phyloP scores from a whole-genome alignment of 64 coral and sea anemone species.

The Stylophora pistillata region DNA sequence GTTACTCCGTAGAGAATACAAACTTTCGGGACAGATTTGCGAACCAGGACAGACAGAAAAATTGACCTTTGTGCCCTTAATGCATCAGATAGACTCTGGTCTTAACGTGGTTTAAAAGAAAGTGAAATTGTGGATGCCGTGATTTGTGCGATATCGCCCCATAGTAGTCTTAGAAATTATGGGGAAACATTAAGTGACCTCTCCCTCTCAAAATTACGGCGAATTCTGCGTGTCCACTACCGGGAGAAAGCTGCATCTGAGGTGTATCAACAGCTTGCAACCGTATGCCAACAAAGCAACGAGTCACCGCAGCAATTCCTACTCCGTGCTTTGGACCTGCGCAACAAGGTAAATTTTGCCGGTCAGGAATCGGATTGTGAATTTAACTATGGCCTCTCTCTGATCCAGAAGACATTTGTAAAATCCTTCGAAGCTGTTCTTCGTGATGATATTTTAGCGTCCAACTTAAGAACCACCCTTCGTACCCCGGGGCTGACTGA shows the following conservation, averaged over 20 bases:
- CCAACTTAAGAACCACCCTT: slow-evolving; percentile 44
- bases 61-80: slow-evolving; percentile 49
- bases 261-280: slow-evolving; percentile 50
- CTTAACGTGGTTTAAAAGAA: slow-evolving; percentile 46
- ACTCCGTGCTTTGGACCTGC: slow-evolving; percentile 23
- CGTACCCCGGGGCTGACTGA: slow-evolving; percentile 19
- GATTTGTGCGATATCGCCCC: slow-evolving; percentile 32
- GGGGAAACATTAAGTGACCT: slow-evolving; percentile 24
- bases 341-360: slow-evolving; percentile 52
- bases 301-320: slow-evolving; percentile 54
- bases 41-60: slow-evolving; percentile 32
- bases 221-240: slow-evolving; percentile 26
- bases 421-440: slow-evolving; percentile 45
- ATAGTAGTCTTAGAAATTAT: slow-evolving; percentile 48
- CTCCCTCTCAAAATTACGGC: slow-evolving; percentile 14
- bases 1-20: slow-evolving; percentile 17
- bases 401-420: slow-evolving; percentile 59
- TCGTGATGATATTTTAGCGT: slow-evolving; percentile 53
- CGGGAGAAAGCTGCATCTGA: slow-evolving; percentile 33
- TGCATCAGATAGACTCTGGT: slow-evolving; percentile 31
- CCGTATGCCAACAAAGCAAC: slow-evolving; percentile 30
- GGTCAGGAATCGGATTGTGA: slow-evolving; percentile 1
- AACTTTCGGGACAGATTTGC: slow-evolving; percentile 47
- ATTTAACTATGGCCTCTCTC: slow-evolving; percentile 8
- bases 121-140: slow-evolving; percentile 55